Evolutionary conservation across 2,888 invertebrate species (phyloP), one percentile per base, ranked within the genome.

Genomic region (Philaethria dido): DNA sequence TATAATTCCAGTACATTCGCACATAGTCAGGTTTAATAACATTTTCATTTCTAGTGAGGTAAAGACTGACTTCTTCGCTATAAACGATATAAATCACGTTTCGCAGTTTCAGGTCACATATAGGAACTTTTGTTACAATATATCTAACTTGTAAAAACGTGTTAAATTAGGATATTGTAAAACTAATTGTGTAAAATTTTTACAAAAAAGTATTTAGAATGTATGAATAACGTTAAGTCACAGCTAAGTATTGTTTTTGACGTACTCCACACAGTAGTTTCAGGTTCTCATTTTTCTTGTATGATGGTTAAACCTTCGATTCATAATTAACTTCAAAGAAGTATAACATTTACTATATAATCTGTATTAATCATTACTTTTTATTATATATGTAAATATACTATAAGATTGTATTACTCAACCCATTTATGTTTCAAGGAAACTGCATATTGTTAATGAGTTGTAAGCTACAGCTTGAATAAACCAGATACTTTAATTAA

Each of bases 391-490:
- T 88, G 84, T 86, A 86, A 78, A 87, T 86, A 85, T 74, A 76
- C 80, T 80, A 76, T 75, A 78, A 77, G 73, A 77, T 77, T 77
- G 73, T 76, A 78, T 79, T 77, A 70, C 63, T 79, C 78, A 73
- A 80, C 70, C 65, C 77, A 82, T 81, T 82, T 80, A 83, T 84
- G 88, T 89, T 90, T 90, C 88, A 80, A 82, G 86, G 89, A 91
- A 89, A 89, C 89, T 84, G 80, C 82, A 82, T 86, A 84, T 86
- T 89, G 85, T 87, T 90, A 85, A 86, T 69, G 82, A 86, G 87
- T 87, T 89, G 86, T 88, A 87, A 89, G 85, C 81, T 80, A 82
- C 87, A 85, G 88, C 89, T 89, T 88, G 83, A 82, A 85, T 88
- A 86, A 89, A 90, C 85, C 80, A 78, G 86, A 84, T 87, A 87